Percentiles rank a stretch among this genome's conserved stretches.
These are phyloP conservation scores for Melanotaenia pygmaea DNA, from an alignment of 2,797 vertebrate species.

Conservation along the genomic window DNA sequence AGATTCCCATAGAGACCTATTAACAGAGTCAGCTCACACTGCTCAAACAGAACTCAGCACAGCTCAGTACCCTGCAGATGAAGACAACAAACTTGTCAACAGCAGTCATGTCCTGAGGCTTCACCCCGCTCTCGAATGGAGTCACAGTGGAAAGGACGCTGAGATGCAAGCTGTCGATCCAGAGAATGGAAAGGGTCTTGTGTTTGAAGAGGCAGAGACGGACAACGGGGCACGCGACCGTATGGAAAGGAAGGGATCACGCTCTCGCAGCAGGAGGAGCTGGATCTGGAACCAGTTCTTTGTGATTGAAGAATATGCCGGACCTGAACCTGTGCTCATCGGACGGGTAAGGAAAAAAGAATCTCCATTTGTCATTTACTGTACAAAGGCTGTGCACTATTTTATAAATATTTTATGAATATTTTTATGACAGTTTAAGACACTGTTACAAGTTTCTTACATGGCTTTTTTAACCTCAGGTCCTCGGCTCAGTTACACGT, in stretches of 20 bases:
- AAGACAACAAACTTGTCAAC: conserved; percentile 72
- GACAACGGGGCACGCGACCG: conserved; percentile 45
- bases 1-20: conserved; percentile 73
- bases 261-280: conserved; percentile 88
- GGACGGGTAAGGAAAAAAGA: conserved; percentile 87
- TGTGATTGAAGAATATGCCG: conserved; percentile 92
- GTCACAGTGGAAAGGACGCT: conserved; percentile 60
- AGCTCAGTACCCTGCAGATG: conserved; percentile 72
- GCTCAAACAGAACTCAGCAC: conserved; percentile 66
- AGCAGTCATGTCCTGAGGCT: conserved; percentile 84
- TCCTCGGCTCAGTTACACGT: conserved; percentile 27
- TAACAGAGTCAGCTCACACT: conserved; percentile 68
- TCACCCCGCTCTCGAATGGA: conserved; percentile 74
- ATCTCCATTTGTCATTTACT: conserved; percentile 52
- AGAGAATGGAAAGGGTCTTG: conserved; percentile 70
- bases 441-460: conserved; percentile 39
- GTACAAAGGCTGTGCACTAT: conserved; percentile 36
- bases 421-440: conserved; percentile 51
- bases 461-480: conserved; percentile 53
- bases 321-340: conserved; percentile 91
- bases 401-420: conserved; percentile 44
- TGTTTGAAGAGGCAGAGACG: conserved; percentile 81
- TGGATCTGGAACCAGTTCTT: conserved; percentile 97
- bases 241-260: conserved; percentile 59
- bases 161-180: conserved; percentile 56